Evolutionary conservation across 2,113 vertebrate species (phyloP), one percentile per base, ranked within the genome.

Genomic region (Poecilia latipinna): DNA sequence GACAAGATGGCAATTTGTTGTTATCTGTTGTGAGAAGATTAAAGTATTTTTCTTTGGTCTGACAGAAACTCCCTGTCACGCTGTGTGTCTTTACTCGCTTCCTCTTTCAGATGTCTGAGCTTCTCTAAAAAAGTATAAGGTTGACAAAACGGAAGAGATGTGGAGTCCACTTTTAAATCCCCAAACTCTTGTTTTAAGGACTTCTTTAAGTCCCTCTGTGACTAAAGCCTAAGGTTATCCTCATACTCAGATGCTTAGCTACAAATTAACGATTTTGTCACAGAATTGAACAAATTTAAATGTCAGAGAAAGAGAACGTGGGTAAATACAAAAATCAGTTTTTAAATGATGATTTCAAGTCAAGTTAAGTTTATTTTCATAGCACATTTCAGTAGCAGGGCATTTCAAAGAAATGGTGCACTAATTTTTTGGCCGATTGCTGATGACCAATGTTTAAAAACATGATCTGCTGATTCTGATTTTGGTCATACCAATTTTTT

Each of bases 21-120:
- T 68, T 68, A 77, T 57, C 70, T 54, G 72, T 8, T 77, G 65
- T 65, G 72, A 66, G 26, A 73, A 39, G 35, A 81, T 76, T 75
- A 64, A 64, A 66, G 24, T 3, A 1, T 63, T 51, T 29, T 61
- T 75, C 33, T 71, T 70, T 60, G 8, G 32, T 74, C 22, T 31
- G 31, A 85, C 70, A 78, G 77, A 82, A 84, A 79, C 78, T 78
- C 54, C 7, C 64, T 60, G 72, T 77, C 42, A 62, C 32, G 0
- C 74, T 72, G 72, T 74, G 37, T 82, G 70, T 83, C 83, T 85
- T 68, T 54, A 28, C 82, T 78, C 81, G 80, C 77, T 92, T 92
- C 91, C 82, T 88, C 68, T 83, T 88, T 89, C 32, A 82, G 35
- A 70, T 67, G 32, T 63, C 11, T 72, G 62, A 48, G 85, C 81